These are phyloP conservation scores for Coreoperca whiteheadi DNA, from an alignment of 2,113 vertebrate species.

Conservation along the genomic window DNA sequence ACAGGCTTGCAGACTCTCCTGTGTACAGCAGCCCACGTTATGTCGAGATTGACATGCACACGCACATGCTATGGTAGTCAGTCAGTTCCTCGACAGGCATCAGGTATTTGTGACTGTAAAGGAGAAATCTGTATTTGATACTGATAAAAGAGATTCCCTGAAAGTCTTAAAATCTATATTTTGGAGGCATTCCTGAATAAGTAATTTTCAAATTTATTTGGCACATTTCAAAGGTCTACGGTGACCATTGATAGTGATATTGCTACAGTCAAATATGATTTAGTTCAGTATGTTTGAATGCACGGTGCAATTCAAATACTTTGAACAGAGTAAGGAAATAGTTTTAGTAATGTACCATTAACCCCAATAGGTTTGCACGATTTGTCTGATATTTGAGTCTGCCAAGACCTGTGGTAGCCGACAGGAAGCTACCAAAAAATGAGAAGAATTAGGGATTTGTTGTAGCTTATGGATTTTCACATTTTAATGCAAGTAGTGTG, in stretches of 20 bases:
- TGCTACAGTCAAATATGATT: neutral
- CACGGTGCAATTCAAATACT: neutral
- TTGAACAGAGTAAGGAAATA: neutral
- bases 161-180: neutral
- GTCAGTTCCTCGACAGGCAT: neutral
- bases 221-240: neutral
- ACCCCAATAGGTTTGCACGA: neutral
- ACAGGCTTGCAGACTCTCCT: neutral
- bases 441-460: too few species aligned
- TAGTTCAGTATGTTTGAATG: neutral
- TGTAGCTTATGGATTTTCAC: neutral
- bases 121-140: neutral
- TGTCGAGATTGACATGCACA: neutral
- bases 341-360: neutral
- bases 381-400: neutral
- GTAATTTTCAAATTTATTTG: neutral
- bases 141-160: neutral
- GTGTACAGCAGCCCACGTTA: constrained; percentile 1
- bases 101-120: neutral
- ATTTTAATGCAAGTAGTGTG: neutral
- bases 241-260: too few species aligned
- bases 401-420: too few species aligned
- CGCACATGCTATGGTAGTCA: neutral
- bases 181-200: neutral
- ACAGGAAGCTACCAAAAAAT: neutral